Evolutionary conservation across 2,113 vertebrate genomes (phyloP).

Genomic region (Platysteira castanea): DNA sequence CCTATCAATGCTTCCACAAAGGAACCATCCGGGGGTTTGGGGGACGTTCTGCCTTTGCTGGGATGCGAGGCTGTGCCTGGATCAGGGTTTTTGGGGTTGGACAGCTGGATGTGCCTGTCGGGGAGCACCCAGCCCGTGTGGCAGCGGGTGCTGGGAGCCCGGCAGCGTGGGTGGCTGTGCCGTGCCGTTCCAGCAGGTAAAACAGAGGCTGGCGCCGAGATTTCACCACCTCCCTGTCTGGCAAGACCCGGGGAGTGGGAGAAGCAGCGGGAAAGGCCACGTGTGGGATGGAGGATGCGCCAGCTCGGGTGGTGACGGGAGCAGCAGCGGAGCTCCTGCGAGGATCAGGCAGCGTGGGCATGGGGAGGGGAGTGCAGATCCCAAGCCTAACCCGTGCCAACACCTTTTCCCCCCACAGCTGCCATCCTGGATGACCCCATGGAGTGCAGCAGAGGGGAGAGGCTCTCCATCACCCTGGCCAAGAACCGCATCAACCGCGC

Average conservation of each 20-base stretch:
- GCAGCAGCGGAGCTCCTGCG: neutral
- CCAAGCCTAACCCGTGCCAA: neutral
- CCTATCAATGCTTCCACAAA: neutral
- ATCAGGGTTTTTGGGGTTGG: neutral
- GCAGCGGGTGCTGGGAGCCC: neutral
- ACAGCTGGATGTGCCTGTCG: neutral
- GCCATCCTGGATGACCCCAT: conserved; percentile 98
- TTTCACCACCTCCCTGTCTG: neutral
- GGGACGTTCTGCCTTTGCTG: neutral
- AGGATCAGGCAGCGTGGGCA: neutral
- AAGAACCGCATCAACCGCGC: conserved; percentile 93
- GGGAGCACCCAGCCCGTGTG: neutral
- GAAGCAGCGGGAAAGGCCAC: neutral
- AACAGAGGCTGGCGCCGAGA: neutral
- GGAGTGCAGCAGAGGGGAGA: conserved; percentile 98
- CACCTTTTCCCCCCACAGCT: conserved; percentile 53
- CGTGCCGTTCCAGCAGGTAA: neutral
- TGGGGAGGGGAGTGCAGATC: rapidly evolving
- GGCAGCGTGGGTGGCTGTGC: neutral
- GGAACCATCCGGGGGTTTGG: rapidly evolving
- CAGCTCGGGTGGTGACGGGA: neutral
- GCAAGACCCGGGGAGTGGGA: conserved; percentile 2
- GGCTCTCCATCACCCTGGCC: conserved; percentile 95
- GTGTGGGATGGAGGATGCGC: neutral
- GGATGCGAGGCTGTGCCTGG: rapidly evolving